Base-by-base conservation (phyloP, 2,113 vertebrate species). In the Pachycephala philippinensis region DNA sequence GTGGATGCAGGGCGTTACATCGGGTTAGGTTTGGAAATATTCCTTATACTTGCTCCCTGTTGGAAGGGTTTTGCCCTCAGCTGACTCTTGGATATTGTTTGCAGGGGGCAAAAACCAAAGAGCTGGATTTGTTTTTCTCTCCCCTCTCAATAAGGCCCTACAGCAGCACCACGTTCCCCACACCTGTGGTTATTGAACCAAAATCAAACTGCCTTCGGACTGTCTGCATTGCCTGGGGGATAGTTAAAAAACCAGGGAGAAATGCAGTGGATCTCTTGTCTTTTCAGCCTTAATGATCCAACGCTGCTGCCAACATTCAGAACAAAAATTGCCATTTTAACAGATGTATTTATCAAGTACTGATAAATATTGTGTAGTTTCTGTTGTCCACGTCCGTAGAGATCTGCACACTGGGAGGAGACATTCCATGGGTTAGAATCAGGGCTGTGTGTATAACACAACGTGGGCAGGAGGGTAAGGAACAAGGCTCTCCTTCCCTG, bases 341-440 rank as follows among this genome's bases (percentile, higher is more conserved):
- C 84, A 84, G 91, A 89, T 87, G 77, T 72, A 24, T 88, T 96
- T 64, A 69, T 83, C 49, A 72, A 95, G 19, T 63, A 17, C 59
- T 45, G 31, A 24, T 60, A 52, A 80, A 74, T n/a, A 42, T 31
- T 44, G 13, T 27, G 39, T 39, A 0, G 3, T 37, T 79, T 49
- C 9, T 52, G 37, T 52, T 90, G 89, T 89, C 63, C 68, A 69
- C 57, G 64, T 15, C 39, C 79, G 5, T 1, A 2, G 13, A 68
- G 33, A 40, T 40, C 3, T 63, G 26, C 28, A 31, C 8, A 23
- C 40, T 47, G 2, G 5, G 11, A 31, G 21, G 19, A 35, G n/a
- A 11, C 11, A 35, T 71, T 37, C 14, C 0, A 0, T 61, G 18
- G 6, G 22, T n/a, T 31, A 10, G 12, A 3, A 27, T n/a, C 27